A percentile compares a stretch with the other conserved stretches of the same genome.
Conservation (phyloP, 2,113 vertebrate genomes). For the Gnathonemus echidnorhynchus region DNA sequence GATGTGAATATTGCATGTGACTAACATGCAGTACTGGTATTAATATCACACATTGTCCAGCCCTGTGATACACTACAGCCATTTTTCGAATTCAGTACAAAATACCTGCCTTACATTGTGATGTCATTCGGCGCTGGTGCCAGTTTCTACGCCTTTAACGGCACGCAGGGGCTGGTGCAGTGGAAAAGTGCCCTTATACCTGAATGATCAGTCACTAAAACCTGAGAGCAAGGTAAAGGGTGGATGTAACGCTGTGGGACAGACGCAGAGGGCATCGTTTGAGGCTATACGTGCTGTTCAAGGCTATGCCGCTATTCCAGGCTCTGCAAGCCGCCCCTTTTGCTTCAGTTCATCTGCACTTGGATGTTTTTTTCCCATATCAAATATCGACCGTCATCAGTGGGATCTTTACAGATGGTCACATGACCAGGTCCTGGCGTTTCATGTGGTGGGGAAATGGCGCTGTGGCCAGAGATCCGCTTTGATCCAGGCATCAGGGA, state of each 20-base stretch:
- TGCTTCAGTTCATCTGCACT: background rate
- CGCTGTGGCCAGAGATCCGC: background rate
- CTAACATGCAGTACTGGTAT: background rate
- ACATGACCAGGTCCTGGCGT: background rate
- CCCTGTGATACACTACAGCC: background rate
- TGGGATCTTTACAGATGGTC: background rate
- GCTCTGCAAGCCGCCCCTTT: background rate
- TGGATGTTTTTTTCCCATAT: background rate
- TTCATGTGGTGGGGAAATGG: background rate
- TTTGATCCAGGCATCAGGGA: slow-evolving; percentile 15
- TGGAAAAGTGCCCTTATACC: too few species aligned
- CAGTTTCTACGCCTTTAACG: too few species aligned
- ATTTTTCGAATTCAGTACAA: background rate
- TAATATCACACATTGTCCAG: background rate
- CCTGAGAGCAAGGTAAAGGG: too few species aligned
- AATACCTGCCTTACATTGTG: background rate
- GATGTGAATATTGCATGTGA: background rate
- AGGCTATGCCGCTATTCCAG: background rate
- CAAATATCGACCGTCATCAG: background rate
- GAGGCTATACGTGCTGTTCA: background rate
- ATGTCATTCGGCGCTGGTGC: too few species aligned
- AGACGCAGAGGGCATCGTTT: background rate
- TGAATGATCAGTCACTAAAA: too few species aligned
- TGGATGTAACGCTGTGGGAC: too few species aligned
- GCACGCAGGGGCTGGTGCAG: too few species aligned